Base-by-base conservation (phyloP, 2,888 invertebrate species). In the Spicauda simplicius region DNA sequence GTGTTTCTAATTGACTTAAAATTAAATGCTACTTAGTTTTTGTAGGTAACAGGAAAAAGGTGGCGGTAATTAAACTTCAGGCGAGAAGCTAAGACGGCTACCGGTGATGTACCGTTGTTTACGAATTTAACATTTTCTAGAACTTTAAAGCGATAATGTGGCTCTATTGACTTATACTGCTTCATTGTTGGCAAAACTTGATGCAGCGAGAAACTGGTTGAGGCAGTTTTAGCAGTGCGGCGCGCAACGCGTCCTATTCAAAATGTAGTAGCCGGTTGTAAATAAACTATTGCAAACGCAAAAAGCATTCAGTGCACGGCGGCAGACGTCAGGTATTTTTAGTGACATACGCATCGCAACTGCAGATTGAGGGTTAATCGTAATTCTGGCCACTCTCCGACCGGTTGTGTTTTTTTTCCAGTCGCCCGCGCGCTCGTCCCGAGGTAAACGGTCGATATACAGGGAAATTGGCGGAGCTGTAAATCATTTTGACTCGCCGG, bases 341-440 rank as follows among this genome's bases (percentile, higher is more conserved):
- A 85, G 84, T 83, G 80, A 79, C 78, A 76, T 70, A 74, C 74
- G 75, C 75, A 74, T 82, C 81, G 77, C 78, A 76, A 79, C 80
- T 79, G 82, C 81, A 81, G 83, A 84, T 84, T 82, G 84, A 84
- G 84, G 83, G 81, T 85, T 87, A 86, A 86, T 88, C 84, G 84
- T 79, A 82, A 89, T 89, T 89, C 88, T 84, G 90, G 86, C 83
- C 85, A 83, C 79, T 77, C 81, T 75, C 78, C 73, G 80, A 90
- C 91, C 88, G 90, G 91, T 90, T 88, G 71, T 72, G 76, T 79
- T 80, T 81, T 80, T 82, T 85, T 85, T 84, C 84, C 83, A 76
- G 72, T 73, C 74, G 75, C 73, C 76, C 76, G 73, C 76, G 74
- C 77, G 77, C 25, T 25, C 25, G 25, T 25, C 25, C 25, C 25